A percentile compares a stretch with the other conserved stretches of the same genome.
Evolutionary conservation across 2,797 vertebrate species (phyloP).

Genomic region (Valencia hispanica): DNA sequence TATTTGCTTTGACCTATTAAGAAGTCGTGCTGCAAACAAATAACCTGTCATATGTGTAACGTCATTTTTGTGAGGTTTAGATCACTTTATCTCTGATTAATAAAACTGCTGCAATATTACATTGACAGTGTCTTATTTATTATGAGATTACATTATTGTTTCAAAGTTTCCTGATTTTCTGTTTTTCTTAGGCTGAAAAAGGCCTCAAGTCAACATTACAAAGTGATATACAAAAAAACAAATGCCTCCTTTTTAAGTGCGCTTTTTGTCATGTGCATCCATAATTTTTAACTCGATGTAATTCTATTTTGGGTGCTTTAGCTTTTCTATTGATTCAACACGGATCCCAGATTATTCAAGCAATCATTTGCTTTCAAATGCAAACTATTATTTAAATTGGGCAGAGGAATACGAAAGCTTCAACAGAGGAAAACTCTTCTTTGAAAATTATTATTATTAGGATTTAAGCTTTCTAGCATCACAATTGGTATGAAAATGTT

Average conservation of each 20-base stretch:
- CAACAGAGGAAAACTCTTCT: too few species aligned
- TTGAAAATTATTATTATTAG: too few species aligned
- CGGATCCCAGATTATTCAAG: neutral
- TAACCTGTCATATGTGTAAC: neutral
- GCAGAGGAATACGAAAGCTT: too few species aligned
- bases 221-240: neutral
- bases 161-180: neutral
- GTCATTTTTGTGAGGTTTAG: neutral
- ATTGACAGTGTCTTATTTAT: neutral
- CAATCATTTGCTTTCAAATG: neutral
- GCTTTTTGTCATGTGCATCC: neutral
- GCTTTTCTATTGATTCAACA: neutral
- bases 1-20: neutral
- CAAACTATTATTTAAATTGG: too few species aligned
- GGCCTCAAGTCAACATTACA: neutral
- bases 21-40: neutral
- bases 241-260: neutral
- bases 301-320: too few species aligned
- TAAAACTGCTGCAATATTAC: neutral
- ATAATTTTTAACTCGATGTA: neutral
- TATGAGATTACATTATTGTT: neutral
- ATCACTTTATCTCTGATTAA: neutral
- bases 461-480: too few species aligned
- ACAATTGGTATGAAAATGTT: too few species aligned
- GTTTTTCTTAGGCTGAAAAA: neutral